Evolutionary conservation across 2,888 invertebrate species (phyloP).

Genomic region (Cosmorhoe ocellata): DNA sequence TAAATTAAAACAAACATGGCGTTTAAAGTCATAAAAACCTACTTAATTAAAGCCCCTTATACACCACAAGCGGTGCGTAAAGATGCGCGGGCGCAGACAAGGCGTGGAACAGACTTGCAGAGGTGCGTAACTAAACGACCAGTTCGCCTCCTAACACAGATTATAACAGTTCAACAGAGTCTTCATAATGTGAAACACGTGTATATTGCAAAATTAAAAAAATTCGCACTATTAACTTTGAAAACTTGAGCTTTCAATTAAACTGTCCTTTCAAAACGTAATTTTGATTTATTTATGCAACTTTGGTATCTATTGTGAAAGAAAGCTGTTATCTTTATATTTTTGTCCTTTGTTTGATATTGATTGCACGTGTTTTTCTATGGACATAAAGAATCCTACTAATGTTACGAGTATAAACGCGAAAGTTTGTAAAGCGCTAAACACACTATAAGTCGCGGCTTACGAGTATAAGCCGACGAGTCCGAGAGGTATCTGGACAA

Average conservation of each 20-base stretch:
- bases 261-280: not conserved
- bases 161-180: not conserved
- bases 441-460: no score
- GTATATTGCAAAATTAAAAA: conserved; percentile 11
- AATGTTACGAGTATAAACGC: no score
- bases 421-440: no score
- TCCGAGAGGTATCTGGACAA: no score
- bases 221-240: not conserved
- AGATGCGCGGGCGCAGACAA: conserved; percentile 27
- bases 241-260: not conserved
- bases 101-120: conserved; percentile 22
- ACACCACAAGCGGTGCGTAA: conserved; percentile 20
- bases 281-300: no score
- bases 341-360: no score
- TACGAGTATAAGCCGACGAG: no score
- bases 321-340: no score
- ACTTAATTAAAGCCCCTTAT: conserved; percentile 13
- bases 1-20: no score
- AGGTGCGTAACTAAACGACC: conserved; percentile 24
- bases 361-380: no score
- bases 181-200: conserved; percentile 14
- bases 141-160: conserved; percentile 6
- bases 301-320: no score
- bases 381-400: no score
- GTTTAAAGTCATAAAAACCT: conserved; percentile 5